Evolutionary conservation across 1,140 invertebrate genomes (phyloP).

Genomic region (Eciton burchellii): DNA sequence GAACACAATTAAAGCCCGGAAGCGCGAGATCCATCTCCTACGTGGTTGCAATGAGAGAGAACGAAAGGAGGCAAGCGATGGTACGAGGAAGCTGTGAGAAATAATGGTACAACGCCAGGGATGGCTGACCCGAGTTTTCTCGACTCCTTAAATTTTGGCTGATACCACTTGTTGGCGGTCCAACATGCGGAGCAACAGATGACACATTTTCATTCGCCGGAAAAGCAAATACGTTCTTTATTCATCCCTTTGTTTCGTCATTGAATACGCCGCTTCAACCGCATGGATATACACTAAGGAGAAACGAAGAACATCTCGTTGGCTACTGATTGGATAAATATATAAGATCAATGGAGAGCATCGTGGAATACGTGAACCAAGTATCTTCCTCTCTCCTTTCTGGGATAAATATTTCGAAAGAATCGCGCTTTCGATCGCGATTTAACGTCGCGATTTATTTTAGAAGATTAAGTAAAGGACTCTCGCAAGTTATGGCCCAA

Average conservation of each 20-base stretch:
- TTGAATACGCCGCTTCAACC: not conserved
- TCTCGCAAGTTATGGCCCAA: constrained; percentile 20
- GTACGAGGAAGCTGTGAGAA: not conserved
- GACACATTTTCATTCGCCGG: constrained; percentile 67
- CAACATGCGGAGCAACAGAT: constrained; percentile 79
- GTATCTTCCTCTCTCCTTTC: not conserved
- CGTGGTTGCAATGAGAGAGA: not conserved
- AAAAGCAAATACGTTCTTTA: constrained; percentile 29
- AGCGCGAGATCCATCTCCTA: constrained; percentile 64
- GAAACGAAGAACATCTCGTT: not conserved
- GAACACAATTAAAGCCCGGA: constrained; percentile 74
- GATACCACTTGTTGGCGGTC: constrained; percentile 81
- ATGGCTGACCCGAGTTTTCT: constrained; percentile 67
- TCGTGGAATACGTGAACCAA: not conserved
- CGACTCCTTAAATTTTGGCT: constrained; percentile 80
- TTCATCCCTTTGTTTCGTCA: constrained; percentile 19
- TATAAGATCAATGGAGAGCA: not conserved
- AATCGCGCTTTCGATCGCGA: not conserved
- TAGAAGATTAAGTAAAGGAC: constrained; percentile 31
- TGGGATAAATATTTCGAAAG: not conserved
- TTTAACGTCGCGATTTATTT: constrained; percentile 28
- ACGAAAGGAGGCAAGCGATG: constrained; percentile 34
- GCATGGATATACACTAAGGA: not conserved
- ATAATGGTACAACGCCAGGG: constrained; percentile 56
- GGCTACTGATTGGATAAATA: not conserved